These are phyloP conservation scores for Sapayoa aenigma DNA, from an alignment of 2,113 vertebrate species.

Conservation along the genomic window DNA sequence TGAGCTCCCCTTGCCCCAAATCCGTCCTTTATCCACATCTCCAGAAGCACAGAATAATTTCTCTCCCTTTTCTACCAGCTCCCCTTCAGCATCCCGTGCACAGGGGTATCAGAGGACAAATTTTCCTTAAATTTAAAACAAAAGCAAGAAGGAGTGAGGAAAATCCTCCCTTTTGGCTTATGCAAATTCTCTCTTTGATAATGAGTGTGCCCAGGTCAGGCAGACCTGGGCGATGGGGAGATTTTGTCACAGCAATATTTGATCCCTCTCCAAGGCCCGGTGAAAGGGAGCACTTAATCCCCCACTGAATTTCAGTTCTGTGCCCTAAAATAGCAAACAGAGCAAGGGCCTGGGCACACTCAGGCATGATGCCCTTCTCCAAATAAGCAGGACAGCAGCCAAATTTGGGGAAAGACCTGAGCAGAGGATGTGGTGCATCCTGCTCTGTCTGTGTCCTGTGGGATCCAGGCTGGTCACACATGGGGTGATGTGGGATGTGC, in stretches of 20 bases:
- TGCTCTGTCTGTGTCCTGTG: background rate
- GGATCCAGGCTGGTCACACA: background rate
- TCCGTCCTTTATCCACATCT: background rate
- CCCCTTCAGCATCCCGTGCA: background rate
- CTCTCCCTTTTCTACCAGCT: background rate
- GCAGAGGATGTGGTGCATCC: background rate
- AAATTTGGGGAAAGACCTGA: background rate
- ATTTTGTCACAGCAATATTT: background rate
- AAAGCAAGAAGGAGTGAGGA: background rate
- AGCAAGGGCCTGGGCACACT: background rate
- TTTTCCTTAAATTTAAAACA: background rate
- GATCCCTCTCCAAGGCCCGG: background rate
- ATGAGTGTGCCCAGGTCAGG: background rate
- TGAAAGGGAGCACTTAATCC: background rate
- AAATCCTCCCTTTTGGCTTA: background rate
- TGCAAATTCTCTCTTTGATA: background rate
- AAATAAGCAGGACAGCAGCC: background rate
- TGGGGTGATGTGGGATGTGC: background rate
- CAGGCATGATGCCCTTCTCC: accelerated
- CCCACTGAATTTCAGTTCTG: background rate
- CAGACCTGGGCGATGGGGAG: background rate
- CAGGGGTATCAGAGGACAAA: accelerated
- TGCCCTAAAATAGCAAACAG: background rate
- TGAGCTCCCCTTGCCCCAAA: background rate
- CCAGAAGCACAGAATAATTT: accelerated